Base-by-base conservation (phyloP, 2,797 vertebrate genomes). In the Leuciscus waleckii region DNA sequence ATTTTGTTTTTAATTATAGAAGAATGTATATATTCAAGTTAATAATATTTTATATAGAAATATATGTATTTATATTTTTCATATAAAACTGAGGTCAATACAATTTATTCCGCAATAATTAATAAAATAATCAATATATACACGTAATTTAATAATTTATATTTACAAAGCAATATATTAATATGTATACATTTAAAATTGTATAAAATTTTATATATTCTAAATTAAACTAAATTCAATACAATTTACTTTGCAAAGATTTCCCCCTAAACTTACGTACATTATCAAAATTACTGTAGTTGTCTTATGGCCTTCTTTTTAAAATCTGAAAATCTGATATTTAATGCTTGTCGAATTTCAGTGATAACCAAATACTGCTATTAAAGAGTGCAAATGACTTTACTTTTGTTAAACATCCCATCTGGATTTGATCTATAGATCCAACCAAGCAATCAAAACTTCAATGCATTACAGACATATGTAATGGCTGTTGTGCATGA, bases 351-450 rank as follows among this genome's bases (percentile, higher is more conserved):
- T 23, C 10, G 14, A 73, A 49, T 49, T 29, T 43, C 17, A 43
- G 17, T 56, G 54, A 70, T 43, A 26, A 11, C 1, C 1, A 51
- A 51, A 37, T 13, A 14, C 29, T 56, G 10, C 49, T 14, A 23
- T 76, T 35, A 41, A 39, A 16, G 16, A 78, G 35, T 13, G 2
- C 23, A 61, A 78, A 10, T 61, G 7, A 39, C 51, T 76, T 56
- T 37, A 76, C 41, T 43, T 46, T 73, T 46, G 74, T 54, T 37
- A 76, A 35, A 54, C 54, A 79, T 63, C 2, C 54, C 56, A 79
- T 63, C 32, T 76, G 46, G 10, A 56, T 37, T 56, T 41, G 5
- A 63, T 63, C n/a, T 63, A 63, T 63, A 29, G 11, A 78, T 78
- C 54, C 26, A 78, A 29, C n/a, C 1, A 19, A 78, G 10, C 35